Percentiles rank a stretch among this genome's conserved stretches.
Conservation (phyloP, 2,888 invertebrate species). For the Plutella xylostella region DNA sequence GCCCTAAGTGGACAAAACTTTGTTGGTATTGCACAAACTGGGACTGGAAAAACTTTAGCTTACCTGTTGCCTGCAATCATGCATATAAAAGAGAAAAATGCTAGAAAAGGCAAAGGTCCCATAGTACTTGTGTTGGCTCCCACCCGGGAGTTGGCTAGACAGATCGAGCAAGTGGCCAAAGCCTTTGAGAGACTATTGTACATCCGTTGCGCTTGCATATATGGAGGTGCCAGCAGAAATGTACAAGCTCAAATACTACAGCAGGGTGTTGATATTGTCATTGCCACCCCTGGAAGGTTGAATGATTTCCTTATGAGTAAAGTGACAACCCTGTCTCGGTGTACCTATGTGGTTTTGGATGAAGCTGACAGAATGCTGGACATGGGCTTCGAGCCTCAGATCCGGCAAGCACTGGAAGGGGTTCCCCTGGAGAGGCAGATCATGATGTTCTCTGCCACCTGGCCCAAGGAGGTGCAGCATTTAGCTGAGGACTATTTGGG, state of each 20-base stretch:
- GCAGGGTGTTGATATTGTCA: constrained; percentile 84
- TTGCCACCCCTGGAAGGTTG: constrained; percentile 89
- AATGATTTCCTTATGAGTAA: constrained; percentile 84
- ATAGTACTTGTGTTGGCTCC: constrained; percentile 84
- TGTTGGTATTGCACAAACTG: constrained; percentile 88
- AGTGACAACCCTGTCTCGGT: constrained; percentile 76
- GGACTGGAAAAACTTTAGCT: constrained; percentile 82
- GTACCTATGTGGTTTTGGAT: constrained; percentile 88
- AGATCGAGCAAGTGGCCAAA: constrained; percentile 82
- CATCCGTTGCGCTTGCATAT: constrained; percentile 84
- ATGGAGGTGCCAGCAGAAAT: constrained; percentile 86
- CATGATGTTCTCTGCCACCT: constrained; percentile 98
- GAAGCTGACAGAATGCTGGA: constrained; percentile 96
- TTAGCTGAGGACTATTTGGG: constrained; percentile 92
- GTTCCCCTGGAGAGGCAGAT: constrained; percentile 94
- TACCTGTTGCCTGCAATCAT: constrained; percentile 85
- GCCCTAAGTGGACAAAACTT: constrained; percentile 82
- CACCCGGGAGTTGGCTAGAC: constrained; percentile 81
- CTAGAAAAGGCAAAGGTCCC: constrained; percentile 80
- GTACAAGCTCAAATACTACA: constrained; percentile 73
- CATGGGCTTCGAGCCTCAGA: constrained; percentile 98
- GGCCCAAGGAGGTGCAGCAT: constrained; percentile 94
- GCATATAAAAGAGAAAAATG: constrained; percentile 83
- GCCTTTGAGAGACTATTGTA: constrained; percentile 79
- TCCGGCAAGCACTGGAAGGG: constrained; percentile 90